Percentiles rank a stretch among this genome's conserved stretches.
Evolutionary conservation across 2,888 invertebrate species (phyloP).

Genomic region (Molanna angustata): DNA sequence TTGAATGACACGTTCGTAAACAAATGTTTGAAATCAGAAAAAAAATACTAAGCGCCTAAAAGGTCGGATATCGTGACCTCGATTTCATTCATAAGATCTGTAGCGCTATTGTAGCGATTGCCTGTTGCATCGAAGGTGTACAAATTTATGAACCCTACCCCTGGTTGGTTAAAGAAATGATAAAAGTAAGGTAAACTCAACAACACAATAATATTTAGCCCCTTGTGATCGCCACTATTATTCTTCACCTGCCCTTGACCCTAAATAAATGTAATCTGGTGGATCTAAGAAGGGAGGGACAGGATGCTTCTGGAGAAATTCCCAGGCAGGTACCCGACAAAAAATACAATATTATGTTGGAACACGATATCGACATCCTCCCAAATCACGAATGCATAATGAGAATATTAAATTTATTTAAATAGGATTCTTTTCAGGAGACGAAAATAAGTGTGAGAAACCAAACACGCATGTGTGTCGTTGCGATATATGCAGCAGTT

Average conservation of each 20-base stretch:
- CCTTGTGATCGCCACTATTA: slow-evolving; percentile 3
- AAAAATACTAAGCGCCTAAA: too few relatives aligned
- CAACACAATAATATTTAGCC: slow-evolving; percentile 12
- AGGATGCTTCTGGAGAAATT: slow-evolving; percentile 13
- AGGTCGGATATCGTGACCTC: slow-evolving; percentile 31
- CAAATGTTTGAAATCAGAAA: too few relatives aligned
- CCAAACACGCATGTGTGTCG: background rate
- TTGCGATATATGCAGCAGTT: background rate
- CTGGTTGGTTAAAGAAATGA: slow-evolving; percentile 4
- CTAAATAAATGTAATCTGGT: slow-evolving; percentile 15
- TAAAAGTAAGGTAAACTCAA: slow-evolving; percentile 17
- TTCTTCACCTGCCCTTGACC: slow-evolving; percentile 28
- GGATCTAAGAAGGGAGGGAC: background rate
- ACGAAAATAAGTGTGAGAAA: slow-evolving; percentile 2
- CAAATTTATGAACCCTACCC: slow-evolving; percentile 8
- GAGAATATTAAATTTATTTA: slow-evolving; percentile 7
- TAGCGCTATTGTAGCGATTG: too few relatives aligned
- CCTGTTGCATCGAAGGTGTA: too few relatives aligned
- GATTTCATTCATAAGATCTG: slow-evolving; percentile 27
- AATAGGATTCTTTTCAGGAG: slow-evolving; percentile 7
- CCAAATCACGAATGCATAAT: too few relatives aligned
- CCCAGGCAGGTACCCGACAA: slow-evolving; percentile 23
- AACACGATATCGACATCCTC: slow-evolving; percentile 21
- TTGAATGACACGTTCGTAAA: too few relatives aligned
- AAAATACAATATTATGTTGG: slow-evolving; percentile 8